These are phyloP conservation scores for Watsonalla binaria DNA, from an alignment of 2,888 invertebrate species.

Conservation along the genomic window DNA sequence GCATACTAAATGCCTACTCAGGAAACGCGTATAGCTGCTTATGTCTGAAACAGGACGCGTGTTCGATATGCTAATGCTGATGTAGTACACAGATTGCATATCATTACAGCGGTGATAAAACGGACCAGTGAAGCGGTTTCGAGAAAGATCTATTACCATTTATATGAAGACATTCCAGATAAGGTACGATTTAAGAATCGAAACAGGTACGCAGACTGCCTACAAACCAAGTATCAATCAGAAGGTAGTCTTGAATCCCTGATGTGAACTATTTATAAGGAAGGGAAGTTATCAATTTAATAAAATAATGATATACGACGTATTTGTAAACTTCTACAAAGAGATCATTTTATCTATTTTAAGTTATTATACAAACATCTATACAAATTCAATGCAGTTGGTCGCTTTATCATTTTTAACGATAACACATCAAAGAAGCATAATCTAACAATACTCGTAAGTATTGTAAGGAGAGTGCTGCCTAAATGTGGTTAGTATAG, in stretches of 20 bases:
- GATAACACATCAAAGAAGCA: neutral
- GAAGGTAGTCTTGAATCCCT: neutral
- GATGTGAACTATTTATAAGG: neutral
- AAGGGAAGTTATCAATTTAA: neutral
- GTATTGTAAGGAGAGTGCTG: neutral
- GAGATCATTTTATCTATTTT: no score
- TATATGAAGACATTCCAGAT: neutral
- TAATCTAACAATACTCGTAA: neutral
- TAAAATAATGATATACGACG: no score
- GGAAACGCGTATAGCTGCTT: conserved; percentile 25
- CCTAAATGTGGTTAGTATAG: conserved; percentile 18
- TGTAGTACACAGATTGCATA: conserved; percentile 3
- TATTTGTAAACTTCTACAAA: no score
- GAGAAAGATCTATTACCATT: neutral
- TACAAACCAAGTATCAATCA: neutral
- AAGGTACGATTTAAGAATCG: neutral
- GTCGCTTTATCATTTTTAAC: neutral
- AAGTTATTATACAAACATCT: no score
- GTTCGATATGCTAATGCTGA: conserved; percentile 11
- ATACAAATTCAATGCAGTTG: no score
- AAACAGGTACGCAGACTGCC: neutral
- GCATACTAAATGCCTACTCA: conserved; percentile 42
- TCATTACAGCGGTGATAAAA: conserved; percentile 1
- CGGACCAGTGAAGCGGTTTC: neutral
- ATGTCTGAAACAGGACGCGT: neutral